A percentile compares a stretch with the other conserved stretches of the same genome.
Evolutionary conservation across 2,888 invertebrate genomes (phyloP).

Genomic region (Synanthedon formicaeformis): DNA sequence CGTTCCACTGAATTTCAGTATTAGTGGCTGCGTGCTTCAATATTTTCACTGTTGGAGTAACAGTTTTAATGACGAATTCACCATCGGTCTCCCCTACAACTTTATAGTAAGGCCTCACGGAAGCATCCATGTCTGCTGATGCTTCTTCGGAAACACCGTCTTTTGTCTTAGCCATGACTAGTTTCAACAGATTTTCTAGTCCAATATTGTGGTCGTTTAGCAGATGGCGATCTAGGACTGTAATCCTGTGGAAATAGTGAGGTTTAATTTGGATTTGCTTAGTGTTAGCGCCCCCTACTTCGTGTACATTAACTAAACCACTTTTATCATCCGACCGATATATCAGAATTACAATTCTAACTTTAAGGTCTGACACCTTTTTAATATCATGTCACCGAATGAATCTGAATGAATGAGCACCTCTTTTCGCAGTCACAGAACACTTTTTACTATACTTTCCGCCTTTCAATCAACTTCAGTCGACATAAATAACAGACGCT

Average conservation of each 20-base stretch:
- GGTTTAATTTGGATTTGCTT: too few species aligned
- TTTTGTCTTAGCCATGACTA: conserved; percentile 56
- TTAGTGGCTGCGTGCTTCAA: conserved; percentile 42
- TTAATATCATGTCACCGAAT: too few species aligned
- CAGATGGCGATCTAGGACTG: conserved; percentile 51
- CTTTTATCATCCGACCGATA: too few species aligned
- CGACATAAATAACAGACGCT: too few species aligned
- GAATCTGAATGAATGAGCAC: too few species aligned
- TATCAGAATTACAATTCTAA: too few species aligned
- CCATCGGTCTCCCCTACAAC: conserved; percentile 37
- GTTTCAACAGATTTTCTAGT: conserved; percentile 43
- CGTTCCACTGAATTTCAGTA: conserved; percentile 36
- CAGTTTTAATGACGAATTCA: conserved; percentile 49
- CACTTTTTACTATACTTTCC: too few species aligned
- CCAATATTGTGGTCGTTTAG: conserved; percentile 53
- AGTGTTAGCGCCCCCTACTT: too few species aligned
- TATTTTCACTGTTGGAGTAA: conserved; percentile 45
- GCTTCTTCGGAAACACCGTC: conserved; percentile 36
- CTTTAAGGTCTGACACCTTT: too few species aligned
- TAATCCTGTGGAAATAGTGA: conserved; percentile 36
- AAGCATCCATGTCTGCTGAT: conserved; percentile 15
- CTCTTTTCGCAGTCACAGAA: too few species aligned
- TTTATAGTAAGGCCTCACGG: conserved; percentile 43
- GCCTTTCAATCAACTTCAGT: too few species aligned
- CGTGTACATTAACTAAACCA: too few species aligned